Evolutionary conservation across 2,797 vertebrate genomes (phyloP).

Genomic region (Enoplosus armatus): DNA sequence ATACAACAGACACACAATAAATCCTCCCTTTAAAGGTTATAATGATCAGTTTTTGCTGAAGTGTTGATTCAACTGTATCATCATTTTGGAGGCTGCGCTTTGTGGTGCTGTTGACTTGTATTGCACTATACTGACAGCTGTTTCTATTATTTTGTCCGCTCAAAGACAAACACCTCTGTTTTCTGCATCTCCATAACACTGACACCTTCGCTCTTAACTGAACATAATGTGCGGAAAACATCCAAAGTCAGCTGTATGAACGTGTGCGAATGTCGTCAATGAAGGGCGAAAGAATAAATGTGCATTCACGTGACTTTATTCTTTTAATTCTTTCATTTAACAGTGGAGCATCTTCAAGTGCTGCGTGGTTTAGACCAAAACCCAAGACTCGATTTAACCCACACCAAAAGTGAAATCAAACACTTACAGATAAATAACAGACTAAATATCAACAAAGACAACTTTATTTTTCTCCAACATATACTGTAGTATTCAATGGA

Average conservation of each 20-base stretch:
- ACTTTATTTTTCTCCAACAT: constrained; percentile 12
- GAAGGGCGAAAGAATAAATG: not conserved
- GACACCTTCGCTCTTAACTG: not conserved
- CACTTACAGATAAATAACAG: not conserved
- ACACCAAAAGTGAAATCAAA: not conserved
- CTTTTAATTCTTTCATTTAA: not conserved
- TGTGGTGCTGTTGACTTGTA: not conserved
- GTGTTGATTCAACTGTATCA: no score
- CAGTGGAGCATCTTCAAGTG: not conserved
- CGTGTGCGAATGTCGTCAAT: not conserved
- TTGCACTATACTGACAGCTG: not conserved
- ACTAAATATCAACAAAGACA: not conserved
- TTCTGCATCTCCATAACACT: not conserved
- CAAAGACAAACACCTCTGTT: not conserved
- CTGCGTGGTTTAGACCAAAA: not conserved
- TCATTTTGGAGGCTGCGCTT: no score
- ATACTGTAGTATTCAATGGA: not conserved
- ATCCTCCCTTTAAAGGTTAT: not conserved
- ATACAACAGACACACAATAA: no score
- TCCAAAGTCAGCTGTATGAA: not conserved
- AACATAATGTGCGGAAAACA: not conserved
- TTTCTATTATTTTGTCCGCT: not conserved
- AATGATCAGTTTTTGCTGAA: not conserved
- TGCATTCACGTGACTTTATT: constrained; percentile 37
- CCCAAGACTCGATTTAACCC: not conserved